These are phyloP conservation scores for Cephus pulcher DNA, from an alignment of 2,888 invertebrate species.

Conservation along the genomic window DNA sequence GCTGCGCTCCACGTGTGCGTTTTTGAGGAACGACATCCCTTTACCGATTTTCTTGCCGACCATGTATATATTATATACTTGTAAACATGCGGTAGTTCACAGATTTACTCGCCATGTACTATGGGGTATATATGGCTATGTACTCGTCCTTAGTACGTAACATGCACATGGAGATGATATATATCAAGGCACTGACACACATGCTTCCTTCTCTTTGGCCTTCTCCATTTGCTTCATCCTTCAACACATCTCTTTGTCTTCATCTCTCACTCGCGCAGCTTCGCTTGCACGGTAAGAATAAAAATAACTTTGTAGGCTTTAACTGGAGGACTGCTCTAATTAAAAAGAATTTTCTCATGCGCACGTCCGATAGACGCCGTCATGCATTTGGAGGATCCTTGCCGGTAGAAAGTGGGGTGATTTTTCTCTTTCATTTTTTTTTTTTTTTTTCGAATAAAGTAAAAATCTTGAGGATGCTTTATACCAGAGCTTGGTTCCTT, in stretches of 20 bases:
- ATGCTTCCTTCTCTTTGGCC: background rate
- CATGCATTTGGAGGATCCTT: background rate
- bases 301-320: constrained; percentile 31
- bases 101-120: background rate
- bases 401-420: background rate
- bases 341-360: constrained; percentile 39
- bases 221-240: background rate
- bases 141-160: background rate
- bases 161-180: background rate
- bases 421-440: background rate
- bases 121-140: background rate
- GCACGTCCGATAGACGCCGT: constrained; percentile 11
- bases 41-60: background rate
- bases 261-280: background rate
- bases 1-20: background rate
- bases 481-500: background rate
- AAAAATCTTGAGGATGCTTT: background rate
- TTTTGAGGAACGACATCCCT: background rate
- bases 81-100: background rate
- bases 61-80: background rate
- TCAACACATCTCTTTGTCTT: background rate
- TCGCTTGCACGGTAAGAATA: constrained; percentile 7
- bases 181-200: background rate
- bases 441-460: background rate
- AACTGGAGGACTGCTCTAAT: constrained; percentile 34